Percentiles rank a stretch among this genome's conserved stretches.
Conservation (phyloP, 2,797 vertebrate species). For the Scolopax bukidnonensis region DNA sequence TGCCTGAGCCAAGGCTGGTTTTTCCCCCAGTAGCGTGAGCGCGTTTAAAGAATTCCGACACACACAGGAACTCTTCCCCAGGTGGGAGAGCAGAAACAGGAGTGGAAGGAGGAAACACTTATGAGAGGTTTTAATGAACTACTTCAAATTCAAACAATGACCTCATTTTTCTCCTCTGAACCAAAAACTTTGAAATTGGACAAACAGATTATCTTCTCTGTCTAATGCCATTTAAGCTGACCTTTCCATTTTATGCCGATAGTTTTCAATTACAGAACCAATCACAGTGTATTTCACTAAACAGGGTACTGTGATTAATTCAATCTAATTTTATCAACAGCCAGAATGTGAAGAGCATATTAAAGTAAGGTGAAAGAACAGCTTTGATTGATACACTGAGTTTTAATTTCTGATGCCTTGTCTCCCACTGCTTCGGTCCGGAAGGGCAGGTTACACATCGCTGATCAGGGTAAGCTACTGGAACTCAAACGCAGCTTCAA, state of each 20-base stretch:
- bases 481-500: neutral
- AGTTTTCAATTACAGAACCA: conserved; percentile 51
- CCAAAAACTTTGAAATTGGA: neutral
- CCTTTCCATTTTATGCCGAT: conserved; percentile 47
- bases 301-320: conserved; percentile 21
- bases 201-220: neutral
- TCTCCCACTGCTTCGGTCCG: conserved; percentile 5
- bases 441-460: conserved; percentile 30
- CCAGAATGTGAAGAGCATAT: conserved; percentile 5
- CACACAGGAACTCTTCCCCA: neutral
- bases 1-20: neutral
- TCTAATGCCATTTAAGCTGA: conserved; percentile 4
- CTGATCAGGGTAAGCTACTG: neutral
- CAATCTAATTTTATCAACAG: conserved; percentile 60
- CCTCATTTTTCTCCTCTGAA: neutral
- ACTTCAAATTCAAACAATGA: conserved; percentile 9
- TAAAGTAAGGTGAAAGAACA: conserved; percentile 39
- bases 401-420: neutral
- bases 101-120: neutral
- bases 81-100: neutral
- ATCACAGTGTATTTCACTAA: conserved; percentile 42
- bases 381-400: conserved; percentile 31
- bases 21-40: neutral
- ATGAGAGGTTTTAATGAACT: neutral
- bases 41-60: neutral